Evolutionary conservation across 1,140 invertebrate species (phyloP), one percentile per base, ranked within the genome.

Genomic region (Eciton burchellii): DNA sequence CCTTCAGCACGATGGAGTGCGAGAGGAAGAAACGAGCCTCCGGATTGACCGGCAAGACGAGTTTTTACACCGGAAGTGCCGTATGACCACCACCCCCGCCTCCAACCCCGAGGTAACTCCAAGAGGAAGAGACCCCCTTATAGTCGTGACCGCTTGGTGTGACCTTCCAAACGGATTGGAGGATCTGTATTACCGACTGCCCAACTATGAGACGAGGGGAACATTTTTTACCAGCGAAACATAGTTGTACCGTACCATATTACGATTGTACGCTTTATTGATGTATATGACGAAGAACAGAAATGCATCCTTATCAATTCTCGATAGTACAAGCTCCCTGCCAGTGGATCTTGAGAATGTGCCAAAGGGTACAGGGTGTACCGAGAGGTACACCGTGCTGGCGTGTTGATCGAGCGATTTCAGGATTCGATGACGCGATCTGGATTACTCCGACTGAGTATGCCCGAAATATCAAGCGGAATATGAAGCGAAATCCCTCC

Each of bases 31-130:
- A 92, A 74, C 86, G 92, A 0, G 90, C 81, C 16, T 87, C 91
- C 9, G 92, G 90, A 0, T n/a, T 92, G 24, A 79, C 89, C 12
- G 89, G 86, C 29, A 94, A 93, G 68, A 73, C 88, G 49, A 87
- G 90, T 16, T 94, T 93, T 45, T 94, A 93, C 24, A 89, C 91
- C 1, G 93, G 93, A 9, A 94, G 93, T 72, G 93, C 93, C 9
- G 93, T 94, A 94, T 94, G 93, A 94, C 93, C 92, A 87, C 92
- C 93, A 91, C 89, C 92, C 12, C 91, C 92, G 35, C 89, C 91
- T 81, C 90, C 92, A 68, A 89, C 89, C 11, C 92, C 92, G 0
- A 93, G 91, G 89, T 94, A 94, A 93, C 90, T 94, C 84, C 85
- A 77, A 60, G 89, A 92, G 87, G 89, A 93, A 52, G 92, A 93